phyloP scores from a whole-genome alignment of 2,888 invertebrate species.

The Microdon myrmicae region DNA sequence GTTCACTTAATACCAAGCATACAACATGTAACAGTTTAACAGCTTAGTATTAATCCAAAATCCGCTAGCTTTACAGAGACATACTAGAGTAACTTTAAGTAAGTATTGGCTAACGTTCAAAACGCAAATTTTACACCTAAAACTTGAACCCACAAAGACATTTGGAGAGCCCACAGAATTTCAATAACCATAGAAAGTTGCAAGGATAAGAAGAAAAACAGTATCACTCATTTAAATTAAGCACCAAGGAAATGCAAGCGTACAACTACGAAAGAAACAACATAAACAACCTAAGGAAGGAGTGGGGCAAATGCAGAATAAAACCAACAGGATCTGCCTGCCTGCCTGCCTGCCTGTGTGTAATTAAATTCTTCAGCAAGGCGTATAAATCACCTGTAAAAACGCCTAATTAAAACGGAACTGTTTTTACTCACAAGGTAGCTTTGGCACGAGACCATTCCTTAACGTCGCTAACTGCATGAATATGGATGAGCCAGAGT shows the following conservation, averaged over 20 bases:
- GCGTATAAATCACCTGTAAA: conserved; percentile 47
- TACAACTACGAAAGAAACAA: conserved; percentile 16
- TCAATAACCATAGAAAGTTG: conserved; percentile 44
- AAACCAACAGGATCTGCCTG: too few relatives aligned
- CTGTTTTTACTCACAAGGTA: conserved; percentile 31
- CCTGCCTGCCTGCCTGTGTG: conserved; percentile 21
- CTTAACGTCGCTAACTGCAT: conserved; percentile 7
- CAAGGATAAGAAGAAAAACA: conserved; percentile 16
- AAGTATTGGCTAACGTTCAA: conserved; percentile 33
- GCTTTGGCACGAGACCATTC: conserved; percentile 13
- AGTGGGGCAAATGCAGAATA: too few relatives aligned
- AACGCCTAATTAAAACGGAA: conserved; percentile 41
- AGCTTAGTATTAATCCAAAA: background rate
- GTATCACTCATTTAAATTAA: too few relatives aligned
- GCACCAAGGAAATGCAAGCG: background rate
- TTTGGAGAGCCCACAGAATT: conserved; percentile 33
- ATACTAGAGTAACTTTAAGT: background rate
- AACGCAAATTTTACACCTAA: conserved; percentile 37
- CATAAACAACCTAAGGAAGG: background rate
- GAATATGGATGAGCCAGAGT: conserved; percentile 43
- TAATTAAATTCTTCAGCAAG: conserved; percentile 47
- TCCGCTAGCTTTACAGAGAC: background rate
- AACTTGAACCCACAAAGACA: conserved; percentile 14
- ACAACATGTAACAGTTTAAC: background rate
- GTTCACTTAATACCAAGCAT: too few relatives aligned